Percentiles rank a stretch among this genome's conserved stretches.
phyloP scores from a whole-genome alignment of 2,113 vertebrate species.

The Martes martes region DNA sequence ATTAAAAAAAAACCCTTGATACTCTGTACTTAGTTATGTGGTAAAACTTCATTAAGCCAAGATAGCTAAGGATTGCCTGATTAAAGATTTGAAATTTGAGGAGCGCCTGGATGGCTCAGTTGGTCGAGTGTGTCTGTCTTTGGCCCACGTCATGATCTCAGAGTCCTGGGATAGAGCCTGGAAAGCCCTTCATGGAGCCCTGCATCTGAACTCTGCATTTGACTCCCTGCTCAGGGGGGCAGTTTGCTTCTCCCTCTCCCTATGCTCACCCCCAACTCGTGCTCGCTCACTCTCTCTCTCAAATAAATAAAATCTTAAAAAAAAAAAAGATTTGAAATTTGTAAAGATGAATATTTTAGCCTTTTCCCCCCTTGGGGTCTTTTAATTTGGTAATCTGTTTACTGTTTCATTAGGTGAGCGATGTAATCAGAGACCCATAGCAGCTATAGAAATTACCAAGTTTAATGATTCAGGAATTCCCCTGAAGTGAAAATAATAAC shows the following conservation, averaged over 20 bases:
- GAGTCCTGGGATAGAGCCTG: background rate
- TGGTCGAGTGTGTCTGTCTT: background rate
- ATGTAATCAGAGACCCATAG: slow-evolving; percentile 41
- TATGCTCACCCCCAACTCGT: background rate
- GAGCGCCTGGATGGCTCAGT: background rate
- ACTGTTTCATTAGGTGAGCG: slow-evolving; percentile 49
- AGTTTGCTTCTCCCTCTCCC: background rate
- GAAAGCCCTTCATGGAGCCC: background rate
- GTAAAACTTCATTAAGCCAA: slow-evolving; percentile 17
- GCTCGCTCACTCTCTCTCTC: background rate
- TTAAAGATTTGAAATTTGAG: slow-evolving; percentile 52
- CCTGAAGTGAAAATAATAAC: slow-evolving; percentile 59
- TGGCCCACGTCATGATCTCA: background rate
- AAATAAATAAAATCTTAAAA: background rate
- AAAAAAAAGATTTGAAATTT: slow-evolving; percentile 41
- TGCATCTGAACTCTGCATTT: background rate
- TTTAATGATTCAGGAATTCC: slow-evolving; percentile 63
- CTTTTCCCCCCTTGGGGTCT: background rate
- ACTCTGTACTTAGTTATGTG: background rate
- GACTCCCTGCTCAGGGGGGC: background rate
- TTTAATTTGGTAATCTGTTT: slow-evolving; percentile 61
- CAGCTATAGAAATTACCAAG: slow-evolving; percentile 44
- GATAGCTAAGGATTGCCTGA: slow-evolving; percentile 16
- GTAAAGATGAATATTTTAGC: slow-evolving; percentile 45
- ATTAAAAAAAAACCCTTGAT: background rate